Base-by-base conservation (phyloP, 2,113 vertebrate species). In the Nothocercus nigrocapillus region DNA sequence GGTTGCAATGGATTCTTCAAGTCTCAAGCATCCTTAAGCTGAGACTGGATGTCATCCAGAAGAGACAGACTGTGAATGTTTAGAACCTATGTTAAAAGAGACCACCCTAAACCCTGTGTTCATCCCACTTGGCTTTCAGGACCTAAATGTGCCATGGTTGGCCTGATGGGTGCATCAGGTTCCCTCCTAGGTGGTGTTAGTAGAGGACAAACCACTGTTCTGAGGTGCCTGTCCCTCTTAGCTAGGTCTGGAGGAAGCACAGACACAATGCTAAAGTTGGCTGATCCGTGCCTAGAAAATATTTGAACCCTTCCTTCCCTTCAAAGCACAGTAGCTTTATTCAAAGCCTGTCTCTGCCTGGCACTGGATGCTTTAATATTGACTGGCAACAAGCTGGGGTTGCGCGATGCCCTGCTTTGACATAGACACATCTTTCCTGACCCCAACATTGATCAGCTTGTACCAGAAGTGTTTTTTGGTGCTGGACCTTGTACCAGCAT, bases 331-430 rank as follows among this genome's bases (percentile, higher is more conserved):
- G 20, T 81, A 76, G 64, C 51, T 27, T 11, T 27, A 30, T 51
- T 78, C 56, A 40, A 82, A 82, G n/a, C 75, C 30, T 0, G 12
- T 70, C 27, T 81, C 61, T 62, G 73, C 14, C 34, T 40, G 40
- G 27, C 34, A 51, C 1, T 82, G 56, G 3, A 36, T 75, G 36
- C 22, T 78, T 82, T 63, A 62, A 14, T 87, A 13, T 89, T 44
- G 21, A 2, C 10, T n/a, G 56, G 4, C 45, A 82, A 25, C 0
- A 0, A 25, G 42, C 38, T 36, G 44, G 64, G 40, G 36, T 36
- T 78, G 25, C 54, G 30, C 51, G 40, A 8, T 70, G 44, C 27
- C 44, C 34, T 73, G 38, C 42, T 64, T 56, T 87, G 36, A 84
- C 64, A 62, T 5, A 6, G 4, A n/a, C 13, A 58, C 59, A 11